A percentile compares a stretch with the other conserved stretches of the same genome.
phyloP scores from a whole-genome alignment of 1,140 invertebrate species.

The Aporrectodea caliginosa region DNA sequence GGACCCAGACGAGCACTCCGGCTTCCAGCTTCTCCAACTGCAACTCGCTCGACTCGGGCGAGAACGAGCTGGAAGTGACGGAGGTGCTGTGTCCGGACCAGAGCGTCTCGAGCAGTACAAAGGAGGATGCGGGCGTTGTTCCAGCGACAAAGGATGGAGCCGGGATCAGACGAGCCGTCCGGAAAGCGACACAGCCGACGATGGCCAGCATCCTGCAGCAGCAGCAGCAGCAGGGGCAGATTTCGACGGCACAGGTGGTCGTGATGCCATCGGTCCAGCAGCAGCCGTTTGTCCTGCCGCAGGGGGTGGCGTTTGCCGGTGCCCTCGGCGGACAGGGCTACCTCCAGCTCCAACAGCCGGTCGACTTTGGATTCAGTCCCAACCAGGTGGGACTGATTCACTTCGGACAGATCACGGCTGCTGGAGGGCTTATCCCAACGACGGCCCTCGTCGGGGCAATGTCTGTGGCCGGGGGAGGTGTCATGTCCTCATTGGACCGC shows the following conservation, averaged over 20 bases:
- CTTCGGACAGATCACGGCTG: slow-evolving; percentile 4
- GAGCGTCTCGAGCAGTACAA: neutral
- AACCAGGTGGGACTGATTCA: slow-evolving; percentile 23
- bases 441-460: neutral
- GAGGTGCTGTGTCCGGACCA: neutral
- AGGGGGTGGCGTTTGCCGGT: slow-evolving; percentile 22
- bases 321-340: slow-evolving; percentile 26
- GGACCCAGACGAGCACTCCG: slow-evolving; percentile 22
- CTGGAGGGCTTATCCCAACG: slow-evolving; percentile 6
- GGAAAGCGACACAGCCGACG: neutral
- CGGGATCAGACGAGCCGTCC: neutral
- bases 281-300: slow-evolving; percentile 21
- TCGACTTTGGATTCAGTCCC: slow-evolving; percentile 9
- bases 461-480: neutral
- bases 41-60: slow-evolving; percentile 5
- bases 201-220: neutral
- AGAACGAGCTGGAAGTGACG: neutral
- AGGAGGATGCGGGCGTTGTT: neutral
- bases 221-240: slow-evolving; percentile 6
- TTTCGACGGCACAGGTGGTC: slow-evolving; percentile 12
- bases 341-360: slow-evolving; percentile 6
- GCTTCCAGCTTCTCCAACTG: slow-evolving; percentile 18
- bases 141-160: neutral
- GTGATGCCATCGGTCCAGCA: slow-evolving; percentile 4
- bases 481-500: neutral